Conservation (phyloP, 2,113 vertebrate genomes). For the Gambusia holbrooki region DNA sequence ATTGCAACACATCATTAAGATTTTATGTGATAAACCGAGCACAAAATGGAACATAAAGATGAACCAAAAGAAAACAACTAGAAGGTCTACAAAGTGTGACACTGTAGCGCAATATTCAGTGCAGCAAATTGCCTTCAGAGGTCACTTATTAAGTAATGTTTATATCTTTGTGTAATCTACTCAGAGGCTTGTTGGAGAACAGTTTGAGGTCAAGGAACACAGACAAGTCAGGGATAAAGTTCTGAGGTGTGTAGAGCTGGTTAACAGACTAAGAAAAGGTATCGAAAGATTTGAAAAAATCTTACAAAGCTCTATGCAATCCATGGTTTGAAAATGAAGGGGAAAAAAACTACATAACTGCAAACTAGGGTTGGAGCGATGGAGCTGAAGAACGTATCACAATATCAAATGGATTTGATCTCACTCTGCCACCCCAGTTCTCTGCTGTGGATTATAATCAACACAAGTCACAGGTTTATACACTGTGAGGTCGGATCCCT, state of each 20-base stretch:
- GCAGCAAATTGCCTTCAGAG: neutral
- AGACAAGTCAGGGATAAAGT: neutral
- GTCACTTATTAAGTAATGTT: neutral
- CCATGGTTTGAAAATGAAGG: no score
- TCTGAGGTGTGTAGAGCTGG: neutral
- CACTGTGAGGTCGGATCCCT: neutral
- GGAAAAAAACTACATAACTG: no score
- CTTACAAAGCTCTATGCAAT: no score
- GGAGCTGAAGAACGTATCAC: no score
- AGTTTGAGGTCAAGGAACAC: neutral
- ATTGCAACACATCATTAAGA: neutral
- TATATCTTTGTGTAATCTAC: no score
- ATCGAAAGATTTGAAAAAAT: neutral
- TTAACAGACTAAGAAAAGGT: neutral
- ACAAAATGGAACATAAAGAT: neutral
- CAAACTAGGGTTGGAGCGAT: no score
- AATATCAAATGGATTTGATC: neutral
- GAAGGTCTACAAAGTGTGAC: neutral
- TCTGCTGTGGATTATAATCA: neutral
- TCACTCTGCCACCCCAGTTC: neutral
- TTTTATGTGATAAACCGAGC: neutral
- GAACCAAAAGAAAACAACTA: neutral
- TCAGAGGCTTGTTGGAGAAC: neutral
- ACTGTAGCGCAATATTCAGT: no score
- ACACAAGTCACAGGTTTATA: neutral